These are phyloP conservation scores for Rugalucina vietnamica DNA, from an alignment of 2,888 invertebrate species.

Conservation along the genomic window DNA sequence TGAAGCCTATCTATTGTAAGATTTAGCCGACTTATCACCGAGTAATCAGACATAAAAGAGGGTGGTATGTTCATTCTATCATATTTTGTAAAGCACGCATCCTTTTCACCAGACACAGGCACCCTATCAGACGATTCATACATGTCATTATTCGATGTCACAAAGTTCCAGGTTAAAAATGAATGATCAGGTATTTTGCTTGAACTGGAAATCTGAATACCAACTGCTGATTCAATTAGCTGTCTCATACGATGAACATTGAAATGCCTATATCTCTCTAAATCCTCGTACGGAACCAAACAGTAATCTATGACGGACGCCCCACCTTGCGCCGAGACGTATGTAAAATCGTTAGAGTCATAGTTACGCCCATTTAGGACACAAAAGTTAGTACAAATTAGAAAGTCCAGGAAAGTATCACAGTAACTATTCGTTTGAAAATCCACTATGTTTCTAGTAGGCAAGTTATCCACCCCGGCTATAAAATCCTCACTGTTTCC, in stretches of 20 bases:
- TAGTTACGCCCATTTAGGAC: background rate
- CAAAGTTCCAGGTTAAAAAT: too few relatives aligned
- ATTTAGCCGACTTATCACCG: background rate
- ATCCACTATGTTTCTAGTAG: background rate
- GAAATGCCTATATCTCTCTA: background rate
- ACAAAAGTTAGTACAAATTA: background rate
- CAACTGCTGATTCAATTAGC: background rate
- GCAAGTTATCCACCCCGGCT: background rate
- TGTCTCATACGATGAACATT: background rate
- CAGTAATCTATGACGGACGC: background rate
- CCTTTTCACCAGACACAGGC: too few relatives aligned
- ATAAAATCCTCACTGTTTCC: background rate
- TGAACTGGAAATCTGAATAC: background rate
- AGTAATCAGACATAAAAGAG: background rate
- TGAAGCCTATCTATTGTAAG: background rate
- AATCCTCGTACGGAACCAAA: background rate
- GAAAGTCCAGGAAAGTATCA: background rate
- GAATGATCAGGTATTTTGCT: background rate
- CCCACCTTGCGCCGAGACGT: background rate
- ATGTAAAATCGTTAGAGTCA: background rate
- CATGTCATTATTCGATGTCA: too few relatives aligned
- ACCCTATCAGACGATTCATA: too few relatives aligned
- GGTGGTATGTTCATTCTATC: background rate
- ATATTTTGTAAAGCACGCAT: background rate
- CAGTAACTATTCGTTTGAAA: background rate